phyloP scores from a whole-genome alignment of 2,888 invertebrate species.

The Trypoxylon attenuatum region DNA sequence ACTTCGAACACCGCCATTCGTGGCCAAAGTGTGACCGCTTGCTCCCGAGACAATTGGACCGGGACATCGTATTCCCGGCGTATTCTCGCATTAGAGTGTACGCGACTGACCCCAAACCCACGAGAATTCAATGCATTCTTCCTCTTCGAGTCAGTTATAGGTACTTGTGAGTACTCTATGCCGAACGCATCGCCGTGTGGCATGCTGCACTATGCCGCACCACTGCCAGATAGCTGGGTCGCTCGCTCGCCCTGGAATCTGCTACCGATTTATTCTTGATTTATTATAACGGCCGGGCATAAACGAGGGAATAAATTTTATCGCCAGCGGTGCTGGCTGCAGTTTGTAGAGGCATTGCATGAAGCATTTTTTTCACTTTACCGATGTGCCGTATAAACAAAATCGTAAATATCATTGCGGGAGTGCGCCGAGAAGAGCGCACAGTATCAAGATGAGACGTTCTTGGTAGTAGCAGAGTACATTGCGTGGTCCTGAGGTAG shows the following conservation, averaged over 20 bases:
- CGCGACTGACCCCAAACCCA: neutral
- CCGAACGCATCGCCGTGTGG: neutral
- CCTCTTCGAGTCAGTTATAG: neutral
- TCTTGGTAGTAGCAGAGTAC: constrained; percentile 42
- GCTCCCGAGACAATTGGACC: constrained; percentile 9
- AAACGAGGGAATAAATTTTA: neutral
- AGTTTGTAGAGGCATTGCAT: neutral
- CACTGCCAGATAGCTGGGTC: neutral
- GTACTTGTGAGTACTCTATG: neutral
- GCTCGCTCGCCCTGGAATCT: neutral
- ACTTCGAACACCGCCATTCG: neutral
- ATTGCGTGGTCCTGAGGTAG: constrained; percentile 34
- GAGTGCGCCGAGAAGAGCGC: constrained; percentile 16
- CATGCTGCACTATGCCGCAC: too few species aligned
- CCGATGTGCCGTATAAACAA: constrained; percentile 25
- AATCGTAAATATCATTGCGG: constrained; percentile 36
- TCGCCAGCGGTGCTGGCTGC: too few species aligned
- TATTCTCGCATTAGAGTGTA: constrained; percentile 1
- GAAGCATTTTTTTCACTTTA: neutral
- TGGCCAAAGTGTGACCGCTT: neutral
- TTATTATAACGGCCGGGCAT: neutral
- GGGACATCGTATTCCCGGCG: too few species aligned
- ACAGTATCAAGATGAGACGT: constrained; percentile 41
- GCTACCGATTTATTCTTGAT: neutral
- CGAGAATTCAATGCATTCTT: neutral